Base-by-base conservation (phyloP, 2,113 vertebrate genomes). In the Eleginops maclovinus region DNA sequence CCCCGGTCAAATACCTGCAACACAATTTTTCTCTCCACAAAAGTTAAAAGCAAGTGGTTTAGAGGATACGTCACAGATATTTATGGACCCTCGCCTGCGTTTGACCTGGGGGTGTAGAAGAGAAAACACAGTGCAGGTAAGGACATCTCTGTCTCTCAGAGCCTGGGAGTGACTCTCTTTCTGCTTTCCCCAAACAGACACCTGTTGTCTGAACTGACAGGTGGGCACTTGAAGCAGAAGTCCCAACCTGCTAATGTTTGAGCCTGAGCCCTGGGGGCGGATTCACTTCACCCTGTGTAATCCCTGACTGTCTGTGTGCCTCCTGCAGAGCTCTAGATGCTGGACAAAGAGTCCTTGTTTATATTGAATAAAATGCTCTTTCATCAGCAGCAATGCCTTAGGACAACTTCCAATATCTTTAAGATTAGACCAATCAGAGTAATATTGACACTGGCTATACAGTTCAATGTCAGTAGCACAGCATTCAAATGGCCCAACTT, bases 141-240 rank as follows among this genome's bases (percentile, higher is more conserved):
- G 54, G 46, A 75, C 66, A 56, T 66, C 65, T 80, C 58, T 55
- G 53, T 9, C 13, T 24, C n/a, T 26, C 17, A 56, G 9, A 72
- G 66, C 36, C 69, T 28, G 51, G 59, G 70, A 62, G 24, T 28
- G 62, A 50, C 61, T 65, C 43, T 10, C 24, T 16, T 15, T 76
- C 75, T 61, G 9, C 47, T n/a, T 80, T 58, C 56, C n/a, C 28
- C 46, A 50, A 70, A 72, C 47, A 67, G 75, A 88, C 79, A 84
- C 77, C 77, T 84, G 85, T 67, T 81, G 72, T 63, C 65, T 64
- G 47, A 65, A 53, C 44, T 69, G 77, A 87, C 83, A 86, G 85
- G 87, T 89, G 73, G 80, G 24, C 47, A 66, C 62, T 63, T 15
- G 61, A 66, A 75, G 70, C 62, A 66, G 66, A 64, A 44, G 66